These are phyloP conservation scores for Typhlichthys eigenmanni DNA, from an alignment of 2,797 vertebrate species.

Conservation along the genomic window DNA sequence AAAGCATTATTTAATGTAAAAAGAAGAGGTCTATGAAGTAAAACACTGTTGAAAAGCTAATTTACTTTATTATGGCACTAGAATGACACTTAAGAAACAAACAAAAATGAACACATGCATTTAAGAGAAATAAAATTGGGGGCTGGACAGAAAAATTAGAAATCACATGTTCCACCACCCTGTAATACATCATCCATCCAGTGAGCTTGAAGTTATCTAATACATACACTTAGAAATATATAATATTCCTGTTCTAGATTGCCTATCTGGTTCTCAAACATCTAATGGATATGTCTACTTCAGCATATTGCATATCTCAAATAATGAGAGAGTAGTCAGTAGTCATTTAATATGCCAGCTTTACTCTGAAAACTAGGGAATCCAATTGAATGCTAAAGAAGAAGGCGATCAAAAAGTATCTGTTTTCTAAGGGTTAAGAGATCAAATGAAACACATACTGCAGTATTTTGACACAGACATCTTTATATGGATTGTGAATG, in stretches of 20 bases:
- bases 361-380: constrained; percentile 33
- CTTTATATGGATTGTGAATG: constrained; percentile 22
- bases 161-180: constrained; percentile 23
- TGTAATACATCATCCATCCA: constrained; percentile 46
- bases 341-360: constrained; percentile 33
- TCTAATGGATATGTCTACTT: constrained; percentile 61
- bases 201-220: constrained; percentile 61
- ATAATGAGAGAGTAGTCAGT: constrained; percentile 34
- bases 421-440: not conserved
- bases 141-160: constrained; percentile 17
- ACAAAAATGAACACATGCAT: constrained; percentile 51
- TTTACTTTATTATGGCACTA: constrained; percentile 71
- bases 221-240: constrained; percentile 65
- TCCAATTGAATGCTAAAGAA: constrained; percentile 8
- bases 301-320: constrained; percentile 68
- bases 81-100: constrained; percentile 67
- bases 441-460: constrained; percentile 25
- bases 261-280: constrained; percentile 59
- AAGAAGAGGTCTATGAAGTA: constrained; percentile 36
- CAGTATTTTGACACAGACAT: constrained; percentile 37
- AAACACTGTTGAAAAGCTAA: constrained; percentile 57
- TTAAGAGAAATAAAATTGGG: constrained; percentile 29
- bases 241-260: constrained; percentile 58
- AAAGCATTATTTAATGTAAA: not conserved
- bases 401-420: constrained; percentile 25